phyloP scores from a whole-genome alignment of 2,888 invertebrate species.

The Podabrus alpinus region DNA sequence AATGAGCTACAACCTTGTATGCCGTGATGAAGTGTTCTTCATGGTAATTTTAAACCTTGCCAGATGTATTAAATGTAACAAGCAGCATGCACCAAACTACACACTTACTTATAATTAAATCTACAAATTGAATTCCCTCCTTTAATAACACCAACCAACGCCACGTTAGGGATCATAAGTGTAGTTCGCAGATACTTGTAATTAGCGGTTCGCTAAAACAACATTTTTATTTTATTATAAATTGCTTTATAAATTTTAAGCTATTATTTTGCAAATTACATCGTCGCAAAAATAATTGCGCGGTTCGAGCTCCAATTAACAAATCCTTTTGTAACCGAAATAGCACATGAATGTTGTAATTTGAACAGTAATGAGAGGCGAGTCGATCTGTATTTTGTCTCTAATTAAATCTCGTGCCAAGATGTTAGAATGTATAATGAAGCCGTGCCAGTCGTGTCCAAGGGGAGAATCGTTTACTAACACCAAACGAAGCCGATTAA shows the following conservation, averaged over 20 bases:
- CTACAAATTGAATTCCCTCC: conserved; percentile 32
- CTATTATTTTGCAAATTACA: background rate
- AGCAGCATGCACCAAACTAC: conserved; percentile 33
- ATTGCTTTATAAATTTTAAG: background rate
- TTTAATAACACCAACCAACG: conserved; percentile 24
- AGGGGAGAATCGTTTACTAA: conserved; percentile 31
- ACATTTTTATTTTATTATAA: background rate
- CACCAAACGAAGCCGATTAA: conserved; percentile 43
- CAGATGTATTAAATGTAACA: conserved; percentile 35
- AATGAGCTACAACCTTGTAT: conserved; percentile 32
- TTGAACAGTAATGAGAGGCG: conserved; percentile 28
- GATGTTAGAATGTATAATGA: conserved; percentile 41
- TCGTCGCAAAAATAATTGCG: background rate
- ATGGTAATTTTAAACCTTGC: conserved; percentile 36
- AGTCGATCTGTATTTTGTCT: conserved; percentile 31
- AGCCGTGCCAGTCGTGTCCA: conserved; percentile 37
- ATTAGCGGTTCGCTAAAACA: conserved; percentile 18
- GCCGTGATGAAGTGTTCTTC: conserved; percentile 34
- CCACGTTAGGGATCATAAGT: conserved; percentile 24
- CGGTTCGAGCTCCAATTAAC: conserved; percentile 22
- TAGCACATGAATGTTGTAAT: conserved; percentile 28
- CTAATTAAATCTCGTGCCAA: conserved; percentile 39
- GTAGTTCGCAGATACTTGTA: conserved; percentile 28
- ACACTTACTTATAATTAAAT: conserved; percentile 3
- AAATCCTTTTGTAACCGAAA: conserved; percentile 26